Evolutionary conservation across 2,797 vertebrate species (phyloP).

Genomic region (Capromys pilorides): DNA sequence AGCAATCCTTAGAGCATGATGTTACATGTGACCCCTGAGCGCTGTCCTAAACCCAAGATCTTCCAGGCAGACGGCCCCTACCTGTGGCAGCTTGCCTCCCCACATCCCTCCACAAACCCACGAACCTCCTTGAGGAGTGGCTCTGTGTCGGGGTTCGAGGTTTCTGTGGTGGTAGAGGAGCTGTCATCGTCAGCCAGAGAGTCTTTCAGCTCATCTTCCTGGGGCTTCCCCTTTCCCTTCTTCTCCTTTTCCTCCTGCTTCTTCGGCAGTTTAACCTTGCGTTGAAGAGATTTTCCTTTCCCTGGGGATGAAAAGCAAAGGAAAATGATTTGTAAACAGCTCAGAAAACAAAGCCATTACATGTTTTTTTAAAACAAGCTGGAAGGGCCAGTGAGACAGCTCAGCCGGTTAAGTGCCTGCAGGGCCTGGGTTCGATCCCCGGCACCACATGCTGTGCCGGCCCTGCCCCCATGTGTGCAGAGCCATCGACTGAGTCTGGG

Average conservation of each 20-base stretch:
- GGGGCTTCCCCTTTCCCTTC: slow-evolving; percentile 89
- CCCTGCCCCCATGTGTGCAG: no score
- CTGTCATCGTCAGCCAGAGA: slow-evolving; percentile 95
- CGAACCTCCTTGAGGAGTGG: slow-evolving; percentile 92
- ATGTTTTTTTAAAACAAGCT: background rate
- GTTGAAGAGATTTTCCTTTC: slow-evolving; percentile 92
- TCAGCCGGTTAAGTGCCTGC: no score
- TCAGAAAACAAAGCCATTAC: background rate
- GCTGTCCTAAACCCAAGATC: background rate
- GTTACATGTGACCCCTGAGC: rapidly evolving
- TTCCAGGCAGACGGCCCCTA: rapidly evolving
- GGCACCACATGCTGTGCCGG: no score
- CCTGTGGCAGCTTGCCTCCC: background rate
- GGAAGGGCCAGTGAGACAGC: no score
- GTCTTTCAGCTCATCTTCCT: slow-evolving; percentile 95
- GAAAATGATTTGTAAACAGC: slow-evolving; percentile 61
- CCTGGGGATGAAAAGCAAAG: slow-evolving; percentile 80
- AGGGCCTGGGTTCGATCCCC: no score
- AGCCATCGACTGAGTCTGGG: no score
- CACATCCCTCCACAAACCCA: background rate
- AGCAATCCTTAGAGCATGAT: rapidly evolving
- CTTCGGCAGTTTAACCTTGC: slow-evolving; percentile 93
- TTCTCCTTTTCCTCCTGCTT: slow-evolving; percentile 95
- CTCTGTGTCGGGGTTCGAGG: slow-evolving; percentile 97
- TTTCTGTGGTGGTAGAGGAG: slow-evolving; percentile 99